Base-by-base conservation (phyloP, 2,113 vertebrate genomes). In the Carlito syrichta region DNA sequence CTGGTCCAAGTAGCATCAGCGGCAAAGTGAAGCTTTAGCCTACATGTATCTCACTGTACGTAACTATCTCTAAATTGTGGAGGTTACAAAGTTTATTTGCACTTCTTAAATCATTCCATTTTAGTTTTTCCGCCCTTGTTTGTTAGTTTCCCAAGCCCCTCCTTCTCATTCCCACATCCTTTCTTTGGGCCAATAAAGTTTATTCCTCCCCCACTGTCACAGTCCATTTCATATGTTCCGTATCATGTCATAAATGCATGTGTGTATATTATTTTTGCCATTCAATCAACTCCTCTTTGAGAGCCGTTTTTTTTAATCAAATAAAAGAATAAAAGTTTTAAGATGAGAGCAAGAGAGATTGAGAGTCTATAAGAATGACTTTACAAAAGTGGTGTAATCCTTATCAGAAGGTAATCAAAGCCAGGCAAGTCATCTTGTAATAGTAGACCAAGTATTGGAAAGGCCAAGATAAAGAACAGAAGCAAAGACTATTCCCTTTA, bases 101-200 rank as follows among this genome's bases (percentile, higher is more conserved):
- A 97, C 98, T 98, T 97, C 97, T 73, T 73, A 78, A 96, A 91
- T 97, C 98, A 98, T 98, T 98, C 97, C 93, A 97, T 98, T 98
- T 98, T 98, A 97, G 97, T 97, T 98, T 92, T 90, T 83, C 95
- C 96, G 86, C 82, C 27, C 82, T 32, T 69, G 77, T 77, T 69
- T 95, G 92, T 97, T 89, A 73, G 38, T 88, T 74, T 45, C 69
- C 84, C 43, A 40, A 86, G 96, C 94, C 43, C 54, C 12, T 89
- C 69, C 88, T 25, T 52, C 78, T 52, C 83, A 50, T 82, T 27
- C 43, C 89, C 50, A 76, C 66, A 82, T 85, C 83, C n/a, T n/a
- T 83, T 73, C 63, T 38, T 0, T 96, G 95, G 98, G 98, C 98
- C 97, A 98, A 99, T 99, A 99, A 99, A 99, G 98, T 98, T 99